Evolutionary conservation across 2,113 vertebrate genomes (phyloP).

Genomic region (Saguinus imperator): DNA sequence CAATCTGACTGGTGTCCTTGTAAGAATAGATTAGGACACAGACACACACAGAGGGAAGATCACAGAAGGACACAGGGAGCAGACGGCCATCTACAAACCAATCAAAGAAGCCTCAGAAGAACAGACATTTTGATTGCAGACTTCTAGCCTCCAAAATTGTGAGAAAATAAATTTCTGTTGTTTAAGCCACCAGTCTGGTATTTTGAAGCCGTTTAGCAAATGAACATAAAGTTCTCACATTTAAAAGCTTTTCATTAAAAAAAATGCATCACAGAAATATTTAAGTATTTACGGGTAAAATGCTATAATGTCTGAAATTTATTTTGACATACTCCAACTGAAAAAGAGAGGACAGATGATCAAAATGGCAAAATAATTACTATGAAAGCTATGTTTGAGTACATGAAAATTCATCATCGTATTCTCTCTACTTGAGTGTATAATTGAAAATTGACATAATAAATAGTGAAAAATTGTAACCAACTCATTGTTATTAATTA

Average conservation of each 20-base stretch:
- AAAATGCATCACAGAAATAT: background rate
- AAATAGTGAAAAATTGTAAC: constrained; percentile 52
- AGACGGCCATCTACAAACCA: background rate
- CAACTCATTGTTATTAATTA: constrained; percentile 57
- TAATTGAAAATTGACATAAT: constrained; percentile 53
- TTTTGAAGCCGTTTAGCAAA: background rate
- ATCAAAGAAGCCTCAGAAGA: background rate
- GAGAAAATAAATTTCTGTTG: background rate
- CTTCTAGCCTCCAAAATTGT: background rate
- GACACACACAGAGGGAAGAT: background rate
- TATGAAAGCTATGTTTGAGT: background rate
- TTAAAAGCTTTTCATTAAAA: constrained; percentile 6
- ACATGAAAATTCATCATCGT: background rate
- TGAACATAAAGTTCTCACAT: background rate
- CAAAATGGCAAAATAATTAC: background rate
- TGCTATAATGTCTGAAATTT: background rate
- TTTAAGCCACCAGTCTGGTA: background rate
- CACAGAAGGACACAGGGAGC: background rate
- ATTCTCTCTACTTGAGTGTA: background rate
- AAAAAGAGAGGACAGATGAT: background rate
- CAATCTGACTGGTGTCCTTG: background rate
- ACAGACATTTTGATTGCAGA: background rate
- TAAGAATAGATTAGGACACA: background rate
- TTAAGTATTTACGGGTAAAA: constrained; percentile 23
- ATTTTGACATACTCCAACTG: background rate